A percentile compares a stretch with the other conserved stretches of the same genome.
phyloP scores from a whole-genome alignment of 2,797 vertebrate genomes.

The Pseudomugil tenellus region DNA sequence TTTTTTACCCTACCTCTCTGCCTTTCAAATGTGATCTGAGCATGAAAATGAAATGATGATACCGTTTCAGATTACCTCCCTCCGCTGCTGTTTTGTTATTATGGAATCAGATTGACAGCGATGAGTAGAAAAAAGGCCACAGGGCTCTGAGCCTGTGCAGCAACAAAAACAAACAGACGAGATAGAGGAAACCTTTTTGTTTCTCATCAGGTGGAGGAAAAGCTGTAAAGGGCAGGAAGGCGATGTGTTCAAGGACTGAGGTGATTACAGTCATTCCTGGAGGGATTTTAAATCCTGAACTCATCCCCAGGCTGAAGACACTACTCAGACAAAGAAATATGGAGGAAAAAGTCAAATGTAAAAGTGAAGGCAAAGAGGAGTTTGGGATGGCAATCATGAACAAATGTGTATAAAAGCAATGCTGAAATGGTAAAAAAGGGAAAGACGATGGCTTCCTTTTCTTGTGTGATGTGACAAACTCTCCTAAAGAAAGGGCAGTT shows the following conservation, averaged over 20 bases:
- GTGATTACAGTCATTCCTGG: neutral
- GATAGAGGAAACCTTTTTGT: conserved; percentile 24
- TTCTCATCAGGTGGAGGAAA: conserved; percentile 20
- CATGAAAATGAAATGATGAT: neutral
- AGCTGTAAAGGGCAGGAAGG: conserved; percentile 33
- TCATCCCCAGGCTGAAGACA: neutral
- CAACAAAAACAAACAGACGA: conserved; percentile 13
- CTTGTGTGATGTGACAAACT: neutral
- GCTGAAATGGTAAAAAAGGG: neutral
- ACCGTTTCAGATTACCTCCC: neutral
- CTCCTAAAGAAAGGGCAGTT: neutral
- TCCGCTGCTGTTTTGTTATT: conserved; percentile 8
- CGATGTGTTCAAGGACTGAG: conserved; percentile 32
- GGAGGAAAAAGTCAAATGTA: neutral
- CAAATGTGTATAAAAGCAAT: neutral
- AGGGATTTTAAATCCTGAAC: neutral
- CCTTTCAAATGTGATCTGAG: neutral
- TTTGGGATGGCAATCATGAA: neutral
- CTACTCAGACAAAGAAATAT: neutral
- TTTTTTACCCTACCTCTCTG: neutral
- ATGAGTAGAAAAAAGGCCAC: neutral
- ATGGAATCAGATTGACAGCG: neutral
- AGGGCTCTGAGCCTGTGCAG: neutral
- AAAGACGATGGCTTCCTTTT: neutral
- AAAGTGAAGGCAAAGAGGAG: neutral